A percentile compares a stretch with the other conserved stretches of the same genome.
Conservation (phyloP, 2,797 vertebrate species). For the Sparus aurata region DNA sequence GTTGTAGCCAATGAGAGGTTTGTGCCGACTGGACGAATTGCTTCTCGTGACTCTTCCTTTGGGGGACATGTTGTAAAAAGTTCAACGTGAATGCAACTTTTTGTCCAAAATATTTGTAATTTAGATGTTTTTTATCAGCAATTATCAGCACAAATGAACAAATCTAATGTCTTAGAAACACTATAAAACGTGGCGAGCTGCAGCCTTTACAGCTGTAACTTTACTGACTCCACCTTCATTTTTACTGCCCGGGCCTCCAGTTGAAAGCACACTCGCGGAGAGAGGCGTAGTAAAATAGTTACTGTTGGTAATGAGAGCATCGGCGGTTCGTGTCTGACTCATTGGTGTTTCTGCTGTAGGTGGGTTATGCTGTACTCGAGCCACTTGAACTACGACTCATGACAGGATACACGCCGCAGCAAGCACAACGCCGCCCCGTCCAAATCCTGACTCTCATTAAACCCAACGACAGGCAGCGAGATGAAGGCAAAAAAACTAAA, state of each 20-base stretch:
- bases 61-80: too few species aligned
- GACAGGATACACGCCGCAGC: slow-evolving; percentile 17
- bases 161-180: too few species aligned
- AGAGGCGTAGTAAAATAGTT: slow-evolving; percentile 34
- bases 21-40: too few species aligned
- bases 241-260: neutral
- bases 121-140: too few species aligned
- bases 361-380: slow-evolving; percentile 53
- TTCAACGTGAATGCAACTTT: too few species aligned
- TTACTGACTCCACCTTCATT: neutral
- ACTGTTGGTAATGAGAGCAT: slow-evolving; percentile 35
- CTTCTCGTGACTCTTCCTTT: too few species aligned
- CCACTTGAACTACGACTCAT: slow-evolving; percentile 46
- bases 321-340: slow-evolving; percentile 48
- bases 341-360: slow-evolving; percentile 57
- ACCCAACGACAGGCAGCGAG: slow-evolving; percentile 31
- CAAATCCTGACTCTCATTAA: slow-evolving; percentile 54
- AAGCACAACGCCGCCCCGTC: neutral
- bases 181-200: too few species aligned
- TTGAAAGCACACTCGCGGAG: neutral
- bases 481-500: slow-evolving; percentile 33
- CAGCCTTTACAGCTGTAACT: neutral
- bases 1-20: too few species aligned
- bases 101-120: too few species aligned
- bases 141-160: neutral